Conservation (phyloP, 1,140 invertebrate genomes). For the Portunus trituberculatus region DNA sequence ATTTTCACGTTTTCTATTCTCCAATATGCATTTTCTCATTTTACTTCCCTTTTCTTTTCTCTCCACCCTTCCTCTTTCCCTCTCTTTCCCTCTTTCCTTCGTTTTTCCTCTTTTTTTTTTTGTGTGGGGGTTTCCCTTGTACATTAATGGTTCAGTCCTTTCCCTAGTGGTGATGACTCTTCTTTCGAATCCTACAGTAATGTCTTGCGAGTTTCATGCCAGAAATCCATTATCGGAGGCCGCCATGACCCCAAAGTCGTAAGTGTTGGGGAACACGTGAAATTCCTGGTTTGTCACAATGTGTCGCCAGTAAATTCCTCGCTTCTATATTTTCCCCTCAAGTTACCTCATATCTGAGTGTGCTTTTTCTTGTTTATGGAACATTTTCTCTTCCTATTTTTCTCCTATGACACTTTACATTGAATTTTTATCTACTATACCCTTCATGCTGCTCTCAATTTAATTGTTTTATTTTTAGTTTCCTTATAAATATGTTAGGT, state of each 20-base stretch:
- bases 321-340: not conserved
- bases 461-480: not conserved
- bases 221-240: not conserved
- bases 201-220: not conserved
- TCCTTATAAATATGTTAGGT: not conserved
- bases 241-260: not conserved
- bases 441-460: not conserved
- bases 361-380: no score
- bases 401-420: no score
- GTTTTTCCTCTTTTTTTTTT: not conserved
- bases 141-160: not conserved
- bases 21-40: not conserved
- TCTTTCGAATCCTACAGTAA: not conserved
- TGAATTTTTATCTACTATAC: no score
- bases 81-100: not conserved
- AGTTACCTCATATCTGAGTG: not conserved
- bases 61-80: not conserved
- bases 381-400: no score
- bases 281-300: slow-evolving; percentile 22
- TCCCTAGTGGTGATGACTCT: not conserved
- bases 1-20: not conserved
- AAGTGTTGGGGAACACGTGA: not conserved
- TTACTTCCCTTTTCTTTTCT: not conserved
- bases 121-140: no score
- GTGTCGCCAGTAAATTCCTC: not conserved